Base-by-base conservation (phyloP, 2,797 vertebrate species). In the Percopsis omiscomaycus region DNA sequence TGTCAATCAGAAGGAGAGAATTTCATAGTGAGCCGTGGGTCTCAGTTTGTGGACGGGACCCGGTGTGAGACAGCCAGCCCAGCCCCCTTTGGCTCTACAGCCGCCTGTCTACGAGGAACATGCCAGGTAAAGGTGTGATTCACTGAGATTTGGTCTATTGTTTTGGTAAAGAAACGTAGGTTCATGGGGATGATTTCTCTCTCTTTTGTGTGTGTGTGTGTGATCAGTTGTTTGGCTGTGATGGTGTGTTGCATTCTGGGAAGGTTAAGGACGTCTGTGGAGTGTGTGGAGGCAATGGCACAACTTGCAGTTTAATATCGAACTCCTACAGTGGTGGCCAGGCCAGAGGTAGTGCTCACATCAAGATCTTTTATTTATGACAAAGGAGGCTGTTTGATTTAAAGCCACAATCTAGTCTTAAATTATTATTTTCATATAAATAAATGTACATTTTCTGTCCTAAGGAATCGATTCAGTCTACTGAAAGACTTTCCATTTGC, bases 1-100 rank as follows among this genome's bases (percentile, higher is more conserved):
- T 99, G 98, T 78, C 91, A 93, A 83, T 95, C 96, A 0, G 2
- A 91, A 0, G 94, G 89, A 9, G 92, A 94, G 4, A 83, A 90
- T 58, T 97, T 99, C 88, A 93, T 98, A 27, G 90, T 95, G 73
- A 95, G 94, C 58, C 95, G 96, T 0, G 95, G 94, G 10, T 86
- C 93, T 66, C 87, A 81, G 55, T 99, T 99, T 88, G 66, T 85
- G 27, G 98, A 98, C 5, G 96, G 97, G 42, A 98, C 96, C 4
- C 93, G 95, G 8, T 99, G 96, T 74, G 91, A 94, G 84, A 80
- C 86, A 0, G 84, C 84, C 4, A 52, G 49, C 6, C 58, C 64
- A 0, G 71, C 50, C 28, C 66, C 66, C 10, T 80, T 77, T 0
- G 90, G 92, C 14, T 46, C 86, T 3, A 87, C 91, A 12, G 83